A percentile compares a stretch with the other conserved stretches of the same genome.
Evolutionary conservation across 2,113 vertebrate genomes (phyloP).

Genomic region (Motacilla alba): DNA sequence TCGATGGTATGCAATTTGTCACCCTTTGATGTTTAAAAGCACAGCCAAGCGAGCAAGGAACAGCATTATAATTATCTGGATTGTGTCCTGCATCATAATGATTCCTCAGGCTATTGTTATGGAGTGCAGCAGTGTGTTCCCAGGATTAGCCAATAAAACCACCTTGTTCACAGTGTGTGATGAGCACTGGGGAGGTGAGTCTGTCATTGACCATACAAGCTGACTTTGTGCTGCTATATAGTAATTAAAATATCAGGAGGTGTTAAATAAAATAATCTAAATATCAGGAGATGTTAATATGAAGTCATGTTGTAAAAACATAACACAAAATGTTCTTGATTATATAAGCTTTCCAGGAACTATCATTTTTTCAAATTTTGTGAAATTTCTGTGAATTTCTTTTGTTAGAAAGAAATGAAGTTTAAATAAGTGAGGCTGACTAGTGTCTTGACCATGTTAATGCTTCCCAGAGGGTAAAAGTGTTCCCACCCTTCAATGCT

Average conservation of each 20-base stretch:
- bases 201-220: not conserved
- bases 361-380: not conserved
- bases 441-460: not conserved
- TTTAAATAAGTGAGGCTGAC: not conserved
- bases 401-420: not conserved
- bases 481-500: not conserved
- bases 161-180: conserved; percentile 95
- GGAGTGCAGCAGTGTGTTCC: conserved; percentile 89
- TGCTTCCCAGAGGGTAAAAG: not conserved
- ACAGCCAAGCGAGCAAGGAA: conserved; percentile 90
- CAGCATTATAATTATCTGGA: conserved; percentile 93
- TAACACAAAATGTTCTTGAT: not conserved
- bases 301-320: not conserved
- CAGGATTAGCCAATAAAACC: conserved; percentile 93
- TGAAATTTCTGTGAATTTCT: not conserved
- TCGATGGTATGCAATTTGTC: conserved; percentile 98
- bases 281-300: not conserved
- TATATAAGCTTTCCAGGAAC: not conserved
- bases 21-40: conserved; percentile 97
- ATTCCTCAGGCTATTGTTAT: conserved; percentile 96
- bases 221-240: not conserved
- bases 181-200: conserved; percentile 92
- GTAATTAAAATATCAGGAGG: not conserved
- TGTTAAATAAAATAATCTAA: not conserved
- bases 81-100: conserved; percentile 93